These are phyloP conservation scores for Anseranas semipalmata DNA, from an alignment of 2,113 vertebrate genomes.

Conservation along the genomic window DNA sequence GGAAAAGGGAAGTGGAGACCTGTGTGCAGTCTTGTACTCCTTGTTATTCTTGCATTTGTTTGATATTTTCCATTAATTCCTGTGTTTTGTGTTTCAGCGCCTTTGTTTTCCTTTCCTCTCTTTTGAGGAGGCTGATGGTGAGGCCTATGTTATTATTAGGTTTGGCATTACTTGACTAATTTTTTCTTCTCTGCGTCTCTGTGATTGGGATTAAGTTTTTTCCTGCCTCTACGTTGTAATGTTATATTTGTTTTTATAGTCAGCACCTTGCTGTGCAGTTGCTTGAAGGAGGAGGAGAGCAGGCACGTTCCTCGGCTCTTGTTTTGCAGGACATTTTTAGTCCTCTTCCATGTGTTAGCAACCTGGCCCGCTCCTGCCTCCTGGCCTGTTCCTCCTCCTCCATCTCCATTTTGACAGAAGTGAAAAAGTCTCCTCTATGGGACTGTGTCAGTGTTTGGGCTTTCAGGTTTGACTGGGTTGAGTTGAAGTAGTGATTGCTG, in stretches of 20 bases:
- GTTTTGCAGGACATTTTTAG: neutral
- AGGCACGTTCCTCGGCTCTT: conserved; percentile 15
- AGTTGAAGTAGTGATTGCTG: neutral
- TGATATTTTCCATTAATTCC: conserved; percentile 58
- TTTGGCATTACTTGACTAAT: conserved; percentile 53
- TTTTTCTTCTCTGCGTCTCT: conserved; percentile 43
- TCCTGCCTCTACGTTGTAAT: conserved; percentile 48
- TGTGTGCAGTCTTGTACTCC: neutral
- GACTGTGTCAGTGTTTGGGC: neutral
- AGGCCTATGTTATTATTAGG: conserved; percentile 45
- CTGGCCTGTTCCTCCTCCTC: neutral
- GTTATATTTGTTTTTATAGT: conserved; percentile 56
- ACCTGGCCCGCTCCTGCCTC: neutral
- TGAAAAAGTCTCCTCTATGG: neutral
- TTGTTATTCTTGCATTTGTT: conserved; percentile 49
- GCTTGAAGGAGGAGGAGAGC: conserved; percentile 9
- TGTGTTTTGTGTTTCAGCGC: conserved; percentile 19
- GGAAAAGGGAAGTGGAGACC: conserved; percentile 11
- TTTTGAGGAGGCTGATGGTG: conserved; percentile 10
- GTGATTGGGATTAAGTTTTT: conserved; percentile 48
- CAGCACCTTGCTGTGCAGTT: conserved; percentile 46
- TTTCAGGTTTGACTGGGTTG: neutral
- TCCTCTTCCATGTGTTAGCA: neutral
- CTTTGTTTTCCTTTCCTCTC: conserved; percentile 68
- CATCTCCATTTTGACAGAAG: fast-evolving